Base-by-base conservation (phyloP, 1,140 invertebrate species). In the Trigoniulus corallinus region DNA sequence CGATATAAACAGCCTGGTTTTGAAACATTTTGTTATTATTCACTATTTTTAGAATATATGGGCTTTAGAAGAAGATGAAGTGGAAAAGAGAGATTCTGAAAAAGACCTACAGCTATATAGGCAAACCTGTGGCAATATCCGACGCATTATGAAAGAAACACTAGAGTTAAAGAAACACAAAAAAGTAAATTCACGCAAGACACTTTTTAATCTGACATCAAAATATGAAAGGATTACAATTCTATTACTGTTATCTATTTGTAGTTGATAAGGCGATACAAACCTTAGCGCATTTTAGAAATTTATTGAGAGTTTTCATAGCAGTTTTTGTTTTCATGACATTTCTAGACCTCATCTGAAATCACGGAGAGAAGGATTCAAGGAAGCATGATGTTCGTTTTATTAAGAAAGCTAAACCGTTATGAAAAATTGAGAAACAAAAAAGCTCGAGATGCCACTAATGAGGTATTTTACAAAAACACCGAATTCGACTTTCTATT, bases 401-500 rank as follows among this genome's bases (percentile, higher is more conserved):
- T 79, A 43, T 65, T 94, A 20, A 92, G 92, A 61, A 92, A 91
- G 65, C 64, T 94, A 0, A 96, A 95, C 69, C 73, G 91, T 40
- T 71, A 91, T 54, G 84, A 91, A 58, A 94, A 95, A 68, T 78
- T 92, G 26, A 72, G 82, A 3, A 81, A 83, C 41, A 82, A 88
- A 61, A 75, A 78, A 59, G 79, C 81, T 0, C 71, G 87, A 50
- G 88, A 95, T 68, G 75, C 77, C 20, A 70, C 71, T 0, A 66
- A 63, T 59, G 67, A 68, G 58, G 67, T 69, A 57, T 50, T 47
- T 34, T n/a, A n/a, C n/a, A 1, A 47, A 2, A 49, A 1, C n/a
- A 24, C 1, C 12, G 21, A 44, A 44, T 44, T 7, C 18, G 42
- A 7, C 21, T 44, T 10, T 21, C 18, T 21, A 7, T 24, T 44